phyloP scores from a whole-genome alignment of 2,888 invertebrate species.

The Drepana falcataria region DNA sequence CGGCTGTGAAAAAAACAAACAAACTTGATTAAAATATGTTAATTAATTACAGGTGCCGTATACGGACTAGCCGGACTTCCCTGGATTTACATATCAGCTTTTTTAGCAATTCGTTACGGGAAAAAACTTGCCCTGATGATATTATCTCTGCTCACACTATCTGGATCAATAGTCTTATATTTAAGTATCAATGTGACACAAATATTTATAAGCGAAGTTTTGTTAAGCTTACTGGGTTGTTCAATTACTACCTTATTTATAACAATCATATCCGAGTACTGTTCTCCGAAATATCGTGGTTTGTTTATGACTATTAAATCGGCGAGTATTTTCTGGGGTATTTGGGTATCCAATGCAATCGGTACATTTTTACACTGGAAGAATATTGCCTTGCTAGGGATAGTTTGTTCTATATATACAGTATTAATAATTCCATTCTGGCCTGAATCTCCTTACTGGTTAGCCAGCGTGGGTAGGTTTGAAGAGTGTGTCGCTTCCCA shows the following conservation, averaged over 20 bases:
- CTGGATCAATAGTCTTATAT: not conserved
- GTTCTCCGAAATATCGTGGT: slow-evolving; percentile 18
- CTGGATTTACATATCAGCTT: not conserved
- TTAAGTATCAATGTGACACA: not conserved
- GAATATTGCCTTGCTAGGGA: slow-evolving; percentile 15
- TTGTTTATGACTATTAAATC: slow-evolving; percentile 22
- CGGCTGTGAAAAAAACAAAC: not conserved
- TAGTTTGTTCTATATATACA: slow-evolving; percentile 15
- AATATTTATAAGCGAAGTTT: not conserved
- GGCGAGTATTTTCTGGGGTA: slow-evolving; percentile 19
- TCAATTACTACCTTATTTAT: not conserved
- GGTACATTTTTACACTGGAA: slow-evolving; percentile 11
- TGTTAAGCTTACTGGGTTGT: not conserved
- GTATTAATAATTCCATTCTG: slow-evolving; percentile 10
- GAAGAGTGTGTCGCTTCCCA: slow-evolving; percentile 22
- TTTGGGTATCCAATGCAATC: slow-evolving; percentile 15
- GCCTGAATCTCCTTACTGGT: slow-evolving; percentile 21
- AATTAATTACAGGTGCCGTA: not conserved
- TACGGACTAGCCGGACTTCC: not conserved
- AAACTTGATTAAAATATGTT: not conserved
- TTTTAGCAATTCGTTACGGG: not conserved
- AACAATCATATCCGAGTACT: slow-evolving; percentile 18
- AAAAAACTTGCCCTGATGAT: not conserved
- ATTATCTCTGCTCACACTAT: not conserved
- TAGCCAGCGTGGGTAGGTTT: slow-evolving; percentile 16